Evolutionary conservation across 2,113 vertebrate species (phyloP), one percentile per base, ranked within the genome.

Genomic region (Junco hyemalis): DNA sequence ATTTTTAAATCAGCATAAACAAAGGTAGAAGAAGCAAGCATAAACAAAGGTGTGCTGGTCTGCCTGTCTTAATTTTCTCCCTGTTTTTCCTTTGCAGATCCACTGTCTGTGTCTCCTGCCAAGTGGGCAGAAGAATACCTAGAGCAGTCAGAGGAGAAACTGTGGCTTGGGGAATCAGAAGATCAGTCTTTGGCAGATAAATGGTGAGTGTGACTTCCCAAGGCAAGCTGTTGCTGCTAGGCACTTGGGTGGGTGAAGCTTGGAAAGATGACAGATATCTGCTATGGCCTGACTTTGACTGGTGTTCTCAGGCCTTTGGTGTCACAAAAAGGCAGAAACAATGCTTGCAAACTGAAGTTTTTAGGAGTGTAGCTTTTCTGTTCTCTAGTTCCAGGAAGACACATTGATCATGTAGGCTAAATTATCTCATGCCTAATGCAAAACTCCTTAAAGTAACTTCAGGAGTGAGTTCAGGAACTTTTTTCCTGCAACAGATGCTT

Each of bases 61-160:
- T 79, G 48, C 54, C 22, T 68, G 0, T 73, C 54, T 73, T 72
- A 35, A 11, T 60, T 31, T 86, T 54, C 12, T 42, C 18, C 24
- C 24, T 0, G 0, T 70, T 82, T 35, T 81, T 91, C 47, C 70
- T 70, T 9, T 86, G 73, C 81, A 99, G 99, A 99, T 97, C 99
- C 99, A 0, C 91, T 97, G 42, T 98, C 98, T 12, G 98, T 98
- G 45, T 98, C 98, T 44, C 98, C 98, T 40, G 98, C 98, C 65
- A 99, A 99, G 93, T 99, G 99, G 99, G 99, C 99, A 33, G 99
- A 99, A 93, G 99, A 99, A 61, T 99, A 99, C 90, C 96, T 99
- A 86, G 99, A 99, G 94, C 99, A 99, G 92, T 99, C 99, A 1
- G 99, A 99, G 97, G 99, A 99, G 97, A 99, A 99, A 84, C 95